Evolutionary conservation across 1,140 invertebrate genomes (phyloP).

Genomic region (Tyrophagus putrescentiae): DNA sequence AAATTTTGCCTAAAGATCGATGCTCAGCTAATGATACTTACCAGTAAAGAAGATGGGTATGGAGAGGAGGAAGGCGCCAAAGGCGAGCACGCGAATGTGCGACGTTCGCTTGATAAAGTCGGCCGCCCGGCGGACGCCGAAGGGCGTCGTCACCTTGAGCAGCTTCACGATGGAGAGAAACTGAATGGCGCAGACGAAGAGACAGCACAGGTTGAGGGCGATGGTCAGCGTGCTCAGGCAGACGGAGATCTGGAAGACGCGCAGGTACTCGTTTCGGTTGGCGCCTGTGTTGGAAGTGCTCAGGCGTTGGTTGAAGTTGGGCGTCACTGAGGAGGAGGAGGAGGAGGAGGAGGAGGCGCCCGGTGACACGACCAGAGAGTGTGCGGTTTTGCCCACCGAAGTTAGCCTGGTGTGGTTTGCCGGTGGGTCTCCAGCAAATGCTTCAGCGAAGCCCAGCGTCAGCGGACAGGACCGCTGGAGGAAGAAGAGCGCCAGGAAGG

Average conservation of each 20-base stretch:
- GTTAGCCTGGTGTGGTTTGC: not conserved
- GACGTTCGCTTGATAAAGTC: constrained; percentile 80
- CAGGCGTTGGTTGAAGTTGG: constrained; percentile 29
- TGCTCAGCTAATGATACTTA: constrained; percentile 35
- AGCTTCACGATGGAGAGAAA: constrained; percentile 83
- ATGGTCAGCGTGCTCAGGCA: constrained; percentile 70
- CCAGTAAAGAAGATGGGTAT: constrained; percentile 82
- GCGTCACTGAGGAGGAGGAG: not conserved
- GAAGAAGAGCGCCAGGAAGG: constrained; percentile 64
- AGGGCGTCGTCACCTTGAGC: constrained; percentile 55
- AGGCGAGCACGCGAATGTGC: constrained; percentile 70
- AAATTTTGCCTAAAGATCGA: not conserved
- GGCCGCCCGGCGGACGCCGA: constrained; percentile 57
- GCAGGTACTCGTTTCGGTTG: constrained; percentile 59
- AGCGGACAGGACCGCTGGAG: constrained; percentile 63
- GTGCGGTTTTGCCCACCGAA: not conserved
- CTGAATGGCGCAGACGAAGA: constrained; percentile 81
- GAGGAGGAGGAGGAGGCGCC: not conserved
- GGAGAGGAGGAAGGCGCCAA: constrained; percentile 79
- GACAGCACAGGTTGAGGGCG: constrained; percentile 70
- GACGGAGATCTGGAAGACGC: constrained; percentile 75
- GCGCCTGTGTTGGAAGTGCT: too few species aligned
- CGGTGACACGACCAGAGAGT: not conserved
- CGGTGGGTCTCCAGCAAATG: not conserved
- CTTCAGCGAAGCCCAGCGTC: too few species aligned